These are phyloP conservation scores for Clytia hemisphaerica DNA, from an alignment of 30 jellyfish, hydroid and myxozoan genomes.

Conservation along the genomic window DNA sequence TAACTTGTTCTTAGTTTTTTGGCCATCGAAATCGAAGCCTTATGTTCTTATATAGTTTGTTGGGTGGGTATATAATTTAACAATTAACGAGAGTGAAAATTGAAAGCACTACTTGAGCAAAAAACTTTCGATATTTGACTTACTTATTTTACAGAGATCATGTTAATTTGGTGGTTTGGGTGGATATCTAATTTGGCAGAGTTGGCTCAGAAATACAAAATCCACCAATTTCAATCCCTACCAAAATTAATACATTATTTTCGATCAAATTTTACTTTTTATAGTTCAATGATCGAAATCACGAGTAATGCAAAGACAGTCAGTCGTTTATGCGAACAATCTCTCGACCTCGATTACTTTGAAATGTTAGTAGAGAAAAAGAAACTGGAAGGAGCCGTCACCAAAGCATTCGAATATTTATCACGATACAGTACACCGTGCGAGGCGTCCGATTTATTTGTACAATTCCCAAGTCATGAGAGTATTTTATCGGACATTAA, in stretches of 20 bases:
- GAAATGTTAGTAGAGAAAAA: conserved; percentile 56
- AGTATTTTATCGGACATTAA: conserved; percentile 32
- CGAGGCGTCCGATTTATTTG: conserved; percentile 36
- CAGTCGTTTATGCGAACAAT: conserved; percentile 63
- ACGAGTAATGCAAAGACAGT: conserved; percentile 56
- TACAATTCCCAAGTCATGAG: conserved; percentile 73
- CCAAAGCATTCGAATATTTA: conserved; percentile 31
- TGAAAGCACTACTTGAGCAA: no score
- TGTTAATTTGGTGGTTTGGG: no score
- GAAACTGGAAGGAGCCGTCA: conserved; percentile 47
- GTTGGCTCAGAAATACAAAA: no score
- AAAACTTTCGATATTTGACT: no score
- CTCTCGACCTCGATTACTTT: conserved; percentile 44
- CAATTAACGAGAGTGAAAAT: no score
- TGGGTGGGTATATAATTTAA: no score
- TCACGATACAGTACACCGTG: conserved; percentile 34
- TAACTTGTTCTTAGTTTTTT: no score
- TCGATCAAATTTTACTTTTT: conserved; percentile 1
- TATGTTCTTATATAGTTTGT: no score
- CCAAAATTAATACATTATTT: background rate
- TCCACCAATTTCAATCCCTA: background rate
- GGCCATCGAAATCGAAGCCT: no score
- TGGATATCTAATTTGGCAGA: no score
- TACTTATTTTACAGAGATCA: no score
- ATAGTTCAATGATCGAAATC: conserved; percentile 51